Conservation (phyloP, 2,888 invertebrate species). For the Gryllus longicercus region DNA sequence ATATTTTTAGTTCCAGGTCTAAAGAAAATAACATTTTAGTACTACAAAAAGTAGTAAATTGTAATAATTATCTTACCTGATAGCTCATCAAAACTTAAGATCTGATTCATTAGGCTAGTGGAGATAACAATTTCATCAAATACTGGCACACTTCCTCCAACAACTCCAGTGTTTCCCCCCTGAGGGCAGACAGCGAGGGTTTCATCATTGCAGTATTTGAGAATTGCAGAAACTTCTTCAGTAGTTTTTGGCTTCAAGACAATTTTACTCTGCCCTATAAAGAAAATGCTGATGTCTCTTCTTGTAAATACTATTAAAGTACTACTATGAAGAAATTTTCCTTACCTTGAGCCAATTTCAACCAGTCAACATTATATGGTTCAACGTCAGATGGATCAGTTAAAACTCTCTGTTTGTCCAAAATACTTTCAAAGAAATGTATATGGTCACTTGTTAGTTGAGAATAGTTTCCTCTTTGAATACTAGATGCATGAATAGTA, state of each 20-base stretch:
- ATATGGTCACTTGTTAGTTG: slow-evolving; percentile 58
- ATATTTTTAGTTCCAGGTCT: no score
- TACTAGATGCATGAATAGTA: slow-evolving; percentile 44
- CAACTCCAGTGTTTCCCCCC: slow-evolving; percentile 92
- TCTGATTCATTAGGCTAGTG: slow-evolving; percentile 77
- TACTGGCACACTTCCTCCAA: slow-evolving; percentile 95
- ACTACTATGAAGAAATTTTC: neutral
- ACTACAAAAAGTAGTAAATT: no score
- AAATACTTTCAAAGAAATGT: slow-evolving; percentile 60
- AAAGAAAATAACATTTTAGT: no score
- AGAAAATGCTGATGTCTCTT: slow-evolving; percentile 2
- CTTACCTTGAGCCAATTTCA: slow-evolving; percentile 79
- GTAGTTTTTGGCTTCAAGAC: slow-evolving; percentile 84
- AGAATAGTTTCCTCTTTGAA: slow-evolving; percentile 61
- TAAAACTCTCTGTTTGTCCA: slow-evolving; percentile 64
- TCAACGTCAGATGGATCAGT: slow-evolving; percentile 75
- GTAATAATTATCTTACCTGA: slow-evolving; percentile 59
- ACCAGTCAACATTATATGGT: slow-evolving; percentile 85
- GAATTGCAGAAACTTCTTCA: slow-evolving; percentile 79
- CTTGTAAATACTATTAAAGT: neutral
- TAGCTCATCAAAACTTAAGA: slow-evolving; percentile 75
- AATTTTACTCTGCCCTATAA: slow-evolving; percentile 72
- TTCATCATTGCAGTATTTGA: slow-evolving; percentile 78
- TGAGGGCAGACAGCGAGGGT: slow-evolving; percentile 90
- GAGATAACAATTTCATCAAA: slow-evolving; percentile 94